Evolutionary conservation across 2,888 invertebrate genomes (phyloP), one percentile per base, ranked within the genome.

Genomic region (Sarcophaga subvicina): DNA sequence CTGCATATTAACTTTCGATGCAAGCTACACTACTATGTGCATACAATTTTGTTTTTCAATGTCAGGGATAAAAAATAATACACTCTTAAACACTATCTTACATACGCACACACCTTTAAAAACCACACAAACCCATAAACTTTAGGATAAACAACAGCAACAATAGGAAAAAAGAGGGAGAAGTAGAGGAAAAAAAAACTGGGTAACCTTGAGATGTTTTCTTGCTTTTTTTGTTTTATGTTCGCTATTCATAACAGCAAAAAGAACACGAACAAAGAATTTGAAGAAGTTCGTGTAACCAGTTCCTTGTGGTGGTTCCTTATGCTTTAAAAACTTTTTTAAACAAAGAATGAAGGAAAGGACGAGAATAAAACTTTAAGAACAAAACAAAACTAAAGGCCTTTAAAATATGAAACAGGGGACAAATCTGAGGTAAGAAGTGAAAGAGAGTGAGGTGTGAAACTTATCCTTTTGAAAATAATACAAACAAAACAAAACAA

Each of bases 121-220:
- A 76, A 70, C 64, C 76, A n/a, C 69, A 70, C 59, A 72, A 54
- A 76, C 37, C 8, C 37, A 37, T 37, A 69, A 27, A 3, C 62
- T 47, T 63, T 64, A n/a, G 20, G 5, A 14, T 17, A 54, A 54
- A 54, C 17, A 54, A 17, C 54, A 54, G 17, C 12, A 54, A 54
- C 4, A 54, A 70, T 22, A 62, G 27, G 17, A 27, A 66, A 69
- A 67, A 72, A 60, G 22, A 22, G 22, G 70, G 12, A 47, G 14
- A 59, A 54, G 54, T 17, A 54, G 54, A 63, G 5, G 17, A 63
- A 79, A n/a, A 83, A 80, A 78, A 84, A 85, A 87, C 66, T 85
- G 85, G 85, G 87, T 87, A 87, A 87, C 87, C 87, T 87, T 87
- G 87, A 87, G 84, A 84, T 73, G 11, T 14, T 45, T 69, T 45